phyloP scores from a whole-genome alignment of 2,797 vertebrate genomes.

The Manis pentadactyla region DNA sequence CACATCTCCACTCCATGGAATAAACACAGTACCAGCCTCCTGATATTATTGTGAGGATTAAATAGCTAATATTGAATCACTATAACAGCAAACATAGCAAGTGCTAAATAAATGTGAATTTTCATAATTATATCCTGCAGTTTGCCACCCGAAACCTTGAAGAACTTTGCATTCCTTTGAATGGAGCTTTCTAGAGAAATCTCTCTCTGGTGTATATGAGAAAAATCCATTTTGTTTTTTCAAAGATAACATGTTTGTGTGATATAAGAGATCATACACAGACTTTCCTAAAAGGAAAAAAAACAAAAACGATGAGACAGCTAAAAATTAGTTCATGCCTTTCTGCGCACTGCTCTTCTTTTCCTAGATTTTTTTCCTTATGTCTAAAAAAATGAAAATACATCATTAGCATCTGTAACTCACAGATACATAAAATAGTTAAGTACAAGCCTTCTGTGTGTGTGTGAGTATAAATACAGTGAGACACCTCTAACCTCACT shows the following conservation, averaged over 20 bases:
- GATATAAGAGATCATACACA: neutral
- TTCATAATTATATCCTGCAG: neutral
- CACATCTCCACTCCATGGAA: neutral
- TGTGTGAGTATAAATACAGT: neutral
- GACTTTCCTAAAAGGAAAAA: neutral
- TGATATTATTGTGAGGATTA: neutral
- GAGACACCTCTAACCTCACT: neutral
- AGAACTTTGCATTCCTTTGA: neutral
- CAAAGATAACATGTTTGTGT: conserved; percentile 1
- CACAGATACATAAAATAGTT: neutral
- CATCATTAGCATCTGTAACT: neutral
- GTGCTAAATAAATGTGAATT: neutral
- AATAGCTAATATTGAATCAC: neutral
- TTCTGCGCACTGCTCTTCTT: neutral
- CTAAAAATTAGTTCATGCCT: neutral
- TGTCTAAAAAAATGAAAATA: neutral
- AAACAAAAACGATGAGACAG: neutral
- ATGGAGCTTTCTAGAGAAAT: neutral
- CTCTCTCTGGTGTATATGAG: neutral
- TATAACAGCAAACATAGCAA: neutral
- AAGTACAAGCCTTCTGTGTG: neutral
- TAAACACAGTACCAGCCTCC: neutral
- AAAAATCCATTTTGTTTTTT: conserved; percentile 32
- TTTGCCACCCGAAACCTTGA: conserved; percentile 36
- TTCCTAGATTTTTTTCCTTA: neutral